Conservation (phyloP, 2,797 vertebrate genomes). For the Chelonia mydas region DNA sequence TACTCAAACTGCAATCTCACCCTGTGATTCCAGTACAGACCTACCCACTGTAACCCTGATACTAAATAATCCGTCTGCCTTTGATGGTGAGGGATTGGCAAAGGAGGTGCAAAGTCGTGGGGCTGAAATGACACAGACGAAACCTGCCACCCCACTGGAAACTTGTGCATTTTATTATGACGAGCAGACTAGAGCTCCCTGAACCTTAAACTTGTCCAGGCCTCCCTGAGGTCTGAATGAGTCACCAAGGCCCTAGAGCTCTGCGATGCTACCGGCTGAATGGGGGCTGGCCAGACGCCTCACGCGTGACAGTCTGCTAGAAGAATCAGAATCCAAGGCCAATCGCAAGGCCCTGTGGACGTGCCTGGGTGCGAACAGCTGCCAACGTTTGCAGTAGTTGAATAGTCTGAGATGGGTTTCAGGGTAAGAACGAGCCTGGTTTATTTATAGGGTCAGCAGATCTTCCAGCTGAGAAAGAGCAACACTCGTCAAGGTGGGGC, state of each 20-base stretch:
- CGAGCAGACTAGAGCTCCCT: neutral
- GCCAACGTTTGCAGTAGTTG: neutral
- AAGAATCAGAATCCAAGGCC: neutral
- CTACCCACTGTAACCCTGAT: neutral
- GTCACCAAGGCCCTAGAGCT: neutral
- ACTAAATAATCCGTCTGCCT: neutral
- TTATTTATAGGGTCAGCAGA: slow-evolving; percentile 45
- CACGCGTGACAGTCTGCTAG: neutral
- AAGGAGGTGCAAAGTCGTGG: neutral
- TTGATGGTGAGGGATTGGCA: neutral
- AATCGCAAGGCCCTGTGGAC: neutral
- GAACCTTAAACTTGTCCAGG: neutral
- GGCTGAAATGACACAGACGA: neutral
- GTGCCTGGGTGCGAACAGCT: neutral
- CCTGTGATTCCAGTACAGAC: too few relatives aligned
- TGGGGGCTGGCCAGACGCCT: neutral
- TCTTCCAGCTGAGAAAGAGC: slow-evolving; percentile 5
- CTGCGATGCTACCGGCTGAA: neutral
- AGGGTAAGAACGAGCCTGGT: neutral
- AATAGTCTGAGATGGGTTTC: neutral
- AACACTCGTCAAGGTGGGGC: neutral
- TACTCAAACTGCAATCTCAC: too few relatives aligned
- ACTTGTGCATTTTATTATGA: too few relatives aligned
- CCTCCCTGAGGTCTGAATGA: neutral
- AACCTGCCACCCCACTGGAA: neutral